Base-by-base conservation (phyloP, 2,113 vertebrate species). In the Podocnemis expansa region DNA sequence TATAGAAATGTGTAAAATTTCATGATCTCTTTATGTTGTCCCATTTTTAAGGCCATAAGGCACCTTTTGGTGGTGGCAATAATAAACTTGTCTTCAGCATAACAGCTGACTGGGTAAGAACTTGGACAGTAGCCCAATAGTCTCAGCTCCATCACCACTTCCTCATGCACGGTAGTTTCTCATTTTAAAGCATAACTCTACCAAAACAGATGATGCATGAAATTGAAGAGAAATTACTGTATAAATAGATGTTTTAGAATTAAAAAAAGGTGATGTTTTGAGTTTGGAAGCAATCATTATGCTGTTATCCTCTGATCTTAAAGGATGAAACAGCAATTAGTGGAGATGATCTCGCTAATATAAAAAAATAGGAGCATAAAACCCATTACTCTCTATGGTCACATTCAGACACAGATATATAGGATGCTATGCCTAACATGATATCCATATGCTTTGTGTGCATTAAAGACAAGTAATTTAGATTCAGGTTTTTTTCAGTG, bases 141-240 rank as follows among this genome's bases (percentile, higher is more conserved):
- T 67, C 78, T 85, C 58, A 85, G 13, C 60, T 86, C 85, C 84
- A 76, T 89, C 29, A 41, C 82, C 70, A n/a, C 79, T 90, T 92
- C 92, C 95, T 31, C 75, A 76, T 1, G 54, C 78, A 84, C 45
- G 94, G 89, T 45, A 87, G 29, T 78, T 75, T 85, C 75, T 76
- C 80, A 43, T 85, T 92, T 94, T 45, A 88, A 79, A 89, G 45
- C 70, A 87, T 78, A 89, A 83, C 55, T 38, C 80, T 91, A n/a
- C 25, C 34, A 70, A 91, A 87, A 43, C 79, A 88, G 93, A 93
- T 58, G 84, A 83, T 51, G 49, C 17, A 58, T 3, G 60, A 45
- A 2, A 80, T 88, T 94, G 88, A 96, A 80, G 85, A 95, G 94
- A 95, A 96, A 94, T 88, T 86, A 88, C 67, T 60, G 67, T 85